Evolutionary conservation across 2,113 vertebrate species (phyloP).

Genomic region (Mesembrinibis cayennensis): DNA sequence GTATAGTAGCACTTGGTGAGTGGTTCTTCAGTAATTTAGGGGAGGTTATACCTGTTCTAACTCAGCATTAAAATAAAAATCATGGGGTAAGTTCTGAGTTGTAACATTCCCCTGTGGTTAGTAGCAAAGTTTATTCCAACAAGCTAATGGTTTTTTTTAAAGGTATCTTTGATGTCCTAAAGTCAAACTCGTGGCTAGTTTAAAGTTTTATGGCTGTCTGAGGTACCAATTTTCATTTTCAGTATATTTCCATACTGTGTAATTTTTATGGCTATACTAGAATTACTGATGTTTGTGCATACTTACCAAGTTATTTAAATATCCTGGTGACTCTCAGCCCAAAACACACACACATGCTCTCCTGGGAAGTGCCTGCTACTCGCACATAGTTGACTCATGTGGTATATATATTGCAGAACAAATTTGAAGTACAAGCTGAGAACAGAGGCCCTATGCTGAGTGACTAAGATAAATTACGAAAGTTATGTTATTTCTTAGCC

Average conservation of each 20-base stretch:
- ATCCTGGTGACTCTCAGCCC: slow-evolving; percentile 13
- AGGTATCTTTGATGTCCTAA: slow-evolving; percentile 14
- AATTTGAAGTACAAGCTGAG: slow-evolving; percentile 15
- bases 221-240: slow-evolving; percentile 43
- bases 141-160: neutral
- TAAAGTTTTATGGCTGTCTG: slow-evolving; percentile 12
- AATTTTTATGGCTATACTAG: slow-evolving; percentile 26
- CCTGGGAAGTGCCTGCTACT: slow-evolving; percentile 18
- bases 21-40: neutral
- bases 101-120: slow-evolving; percentile 2
- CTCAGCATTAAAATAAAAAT: neutral
- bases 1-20: neutral
- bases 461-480: slow-evolving; percentile 52
- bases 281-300: slow-evolving; percentile 43
- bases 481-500: slow-evolving; percentile 44
- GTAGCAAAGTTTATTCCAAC: slow-evolving; percentile 28
- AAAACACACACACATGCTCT: slow-evolving; percentile 1
- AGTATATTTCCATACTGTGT: slow-evolving; percentile 11
- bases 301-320: slow-evolving; percentile 25
- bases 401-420: neutral
- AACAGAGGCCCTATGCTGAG: slow-evolving; percentile 23
- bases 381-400: neutral
- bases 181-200: neutral
- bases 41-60: slow-evolving; percentile 5
- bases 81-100: neutral